Percentiles rank a stretch among this genome's conserved stretches.
Evolutionary conservation across 2,888 invertebrate species (phyloP).

Genomic region (Boloria euphrosyne): DNA sequence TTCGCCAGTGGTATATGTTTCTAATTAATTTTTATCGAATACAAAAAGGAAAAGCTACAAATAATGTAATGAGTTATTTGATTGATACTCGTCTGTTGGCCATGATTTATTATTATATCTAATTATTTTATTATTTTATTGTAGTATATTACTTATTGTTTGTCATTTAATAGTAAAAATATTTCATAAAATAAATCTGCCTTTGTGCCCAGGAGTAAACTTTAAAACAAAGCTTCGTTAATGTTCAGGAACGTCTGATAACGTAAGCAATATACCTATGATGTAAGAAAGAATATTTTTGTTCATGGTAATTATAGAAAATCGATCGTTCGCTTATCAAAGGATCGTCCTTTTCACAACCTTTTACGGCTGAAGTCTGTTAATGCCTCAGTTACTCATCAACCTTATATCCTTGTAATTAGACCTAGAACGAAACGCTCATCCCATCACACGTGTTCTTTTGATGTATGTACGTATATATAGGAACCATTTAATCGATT

Average conservation of each 20-base stretch:
- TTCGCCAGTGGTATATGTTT: constrained; percentile 14
- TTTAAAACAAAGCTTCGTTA: neutral
- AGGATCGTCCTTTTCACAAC: neutral
- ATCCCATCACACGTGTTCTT: constrained; percentile 43
- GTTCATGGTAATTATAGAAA: neutral
- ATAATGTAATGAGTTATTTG: neutral
- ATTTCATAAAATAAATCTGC: neutral
- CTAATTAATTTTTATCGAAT: constrained; percentile 12
- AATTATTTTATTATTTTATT: neutral
- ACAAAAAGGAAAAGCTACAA: constrained; percentile 7
- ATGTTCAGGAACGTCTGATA: too few relatives aligned
- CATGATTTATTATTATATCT: neutral
- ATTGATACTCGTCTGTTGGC: constrained; percentile 7
- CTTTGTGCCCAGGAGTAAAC: neutral
- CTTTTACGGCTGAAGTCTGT: neutral
- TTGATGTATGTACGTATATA: constrained; percentile 47
- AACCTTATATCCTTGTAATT: constrained; percentile 40
- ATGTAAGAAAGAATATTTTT: neutral
- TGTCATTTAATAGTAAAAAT: too few relatives aligned
- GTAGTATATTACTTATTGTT: too few relatives aligned
- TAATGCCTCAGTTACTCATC: constrained; percentile 27
- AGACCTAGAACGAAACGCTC: constrained; percentile 33
- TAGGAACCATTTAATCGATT: constrained; percentile 68
- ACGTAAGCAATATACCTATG: neutral
- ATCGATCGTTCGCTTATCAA: constrained; percentile 12